Evolutionary conservation across 2,113 vertebrate species (phyloP).

Genomic region (Calyptommatus sinebrachiatus): DNA sequence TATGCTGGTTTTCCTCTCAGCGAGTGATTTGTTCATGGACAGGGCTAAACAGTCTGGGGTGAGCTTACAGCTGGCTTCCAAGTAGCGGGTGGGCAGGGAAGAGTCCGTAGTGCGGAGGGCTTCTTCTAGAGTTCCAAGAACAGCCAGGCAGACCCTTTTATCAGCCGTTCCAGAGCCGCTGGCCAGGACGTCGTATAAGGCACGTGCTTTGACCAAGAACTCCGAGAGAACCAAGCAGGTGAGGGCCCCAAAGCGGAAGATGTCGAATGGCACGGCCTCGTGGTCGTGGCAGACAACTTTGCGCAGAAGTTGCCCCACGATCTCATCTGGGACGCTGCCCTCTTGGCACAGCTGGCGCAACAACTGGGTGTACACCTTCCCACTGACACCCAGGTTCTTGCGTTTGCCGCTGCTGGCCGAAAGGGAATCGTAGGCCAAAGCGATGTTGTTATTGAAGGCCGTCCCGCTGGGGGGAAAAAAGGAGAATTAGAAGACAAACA

Average conservation of each 20-base stretch:
- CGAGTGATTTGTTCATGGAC: slow-evolving; percentile 77
- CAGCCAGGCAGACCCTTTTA: slow-evolving; percentile 76
- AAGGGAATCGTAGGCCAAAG: slow-evolving; percentile 81
- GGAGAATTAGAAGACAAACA: background rate
- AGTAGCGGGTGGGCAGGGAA: slow-evolving; percentile 65
- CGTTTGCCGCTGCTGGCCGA: slow-evolving; percentile 63
- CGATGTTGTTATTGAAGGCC: slow-evolving; percentile 80
- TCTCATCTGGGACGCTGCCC: slow-evolving; percentile 75
- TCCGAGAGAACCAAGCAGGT: slow-evolving; percentile 89
- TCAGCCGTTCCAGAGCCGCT: slow-evolving; percentile 56
- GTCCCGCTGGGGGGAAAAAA: slow-evolving; percentile 60
- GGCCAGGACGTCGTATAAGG: slow-evolving; percentile 80
- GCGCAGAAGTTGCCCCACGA: slow-evolving; percentile 74
- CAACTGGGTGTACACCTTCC: slow-evolving; percentile 83
- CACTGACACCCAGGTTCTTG: slow-evolving; percentile 76
- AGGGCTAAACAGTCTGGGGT: slow-evolving; percentile 80
- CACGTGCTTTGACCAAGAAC: slow-evolving; percentile 80
- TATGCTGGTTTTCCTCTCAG: slow-evolving; percentile 56
- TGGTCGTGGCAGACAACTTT: slow-evolving; percentile 88
- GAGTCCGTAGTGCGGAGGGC: slow-evolving; percentile 74
- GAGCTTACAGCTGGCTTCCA: slow-evolving; percentile 88
- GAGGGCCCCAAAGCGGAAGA: slow-evolving; percentile 88
- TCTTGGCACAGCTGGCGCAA: slow-evolving; percentile 82
- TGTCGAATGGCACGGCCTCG: slow-evolving; percentile 85
- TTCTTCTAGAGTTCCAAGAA: slow-evolving; percentile 83